Evolutionary conservation across 2,113 vertebrate species (phyloP).

Genomic region (Pelodiscus sinensis): DNA sequence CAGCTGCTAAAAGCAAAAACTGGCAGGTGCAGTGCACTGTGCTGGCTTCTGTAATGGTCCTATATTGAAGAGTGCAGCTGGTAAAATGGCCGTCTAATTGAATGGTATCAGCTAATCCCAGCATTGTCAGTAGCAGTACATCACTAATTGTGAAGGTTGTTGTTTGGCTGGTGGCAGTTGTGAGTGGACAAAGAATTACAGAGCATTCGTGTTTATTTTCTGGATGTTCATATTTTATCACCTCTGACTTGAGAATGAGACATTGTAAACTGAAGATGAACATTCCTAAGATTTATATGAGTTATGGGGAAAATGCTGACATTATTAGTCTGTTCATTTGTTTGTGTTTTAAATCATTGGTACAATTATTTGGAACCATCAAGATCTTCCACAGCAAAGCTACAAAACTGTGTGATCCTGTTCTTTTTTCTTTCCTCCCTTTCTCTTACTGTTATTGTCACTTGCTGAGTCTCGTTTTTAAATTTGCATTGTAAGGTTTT

Average conservation of each 20-base stretch:
- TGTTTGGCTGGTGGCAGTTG: slow-evolving; percentile 22
- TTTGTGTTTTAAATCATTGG: slow-evolving; percentile 3
- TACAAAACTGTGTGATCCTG: background rate
- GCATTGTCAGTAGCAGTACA: background rate
- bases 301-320: background rate
- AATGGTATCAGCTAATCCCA: slow-evolving; percentile 36
- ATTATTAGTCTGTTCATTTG: background rate
- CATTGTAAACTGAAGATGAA: background rate
- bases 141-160: slow-evolving; percentile 37
- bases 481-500: background rate
- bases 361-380: background rate
- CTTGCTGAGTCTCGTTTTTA: slow-evolving; percentile 11
- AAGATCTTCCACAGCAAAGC: background rate
- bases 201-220: background rate
- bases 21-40: slow-evolving; percentile 47
- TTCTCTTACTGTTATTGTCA: background rate
- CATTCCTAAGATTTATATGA: background rate
- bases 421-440: background rate
- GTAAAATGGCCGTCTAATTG: slow-evolving; percentile 64
- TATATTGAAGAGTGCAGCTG: slow-evolving; percentile 54
- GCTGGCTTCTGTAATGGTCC: slow-evolving; percentile 26
- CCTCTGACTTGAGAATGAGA: background rate
- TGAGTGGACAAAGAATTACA: slow-evolving; percentile 7
- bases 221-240: background rate
- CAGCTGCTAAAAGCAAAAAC: slow-evolving; percentile 54